Conservation (phyloP, 2,888 invertebrate species). For the Caenorhabditis sp. region DNA sequence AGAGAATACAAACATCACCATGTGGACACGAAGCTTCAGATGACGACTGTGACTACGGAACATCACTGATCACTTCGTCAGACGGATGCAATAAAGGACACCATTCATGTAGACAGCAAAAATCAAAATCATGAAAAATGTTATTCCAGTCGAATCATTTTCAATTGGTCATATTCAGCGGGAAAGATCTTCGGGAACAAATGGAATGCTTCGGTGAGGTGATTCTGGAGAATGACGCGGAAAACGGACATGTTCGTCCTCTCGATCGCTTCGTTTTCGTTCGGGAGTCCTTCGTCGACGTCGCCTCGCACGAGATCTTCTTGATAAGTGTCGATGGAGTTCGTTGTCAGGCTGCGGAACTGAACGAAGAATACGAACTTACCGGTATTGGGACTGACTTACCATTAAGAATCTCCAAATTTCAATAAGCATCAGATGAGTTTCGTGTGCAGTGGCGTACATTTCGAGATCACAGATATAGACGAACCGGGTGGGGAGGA, state of each 20-base stretch:
- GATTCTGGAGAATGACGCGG: conserved; percentile 45
- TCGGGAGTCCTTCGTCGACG: conserved; percentile 36
- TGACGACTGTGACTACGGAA: too few relatives aligned
- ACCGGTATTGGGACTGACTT: neutral
- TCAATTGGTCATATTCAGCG: conserved; percentile 30
- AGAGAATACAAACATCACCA: too few relatives aligned
- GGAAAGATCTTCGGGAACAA: conserved; percentile 49
- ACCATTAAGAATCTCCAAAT: conserved; percentile 49
- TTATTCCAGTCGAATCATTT: conserved; percentile 9
- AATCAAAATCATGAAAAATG: neutral
- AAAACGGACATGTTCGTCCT: conserved; percentile 7
- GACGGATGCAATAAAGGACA: too few relatives aligned
- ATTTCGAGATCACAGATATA: conserved; percentile 38
- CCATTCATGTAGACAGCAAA: too few relatives aligned
- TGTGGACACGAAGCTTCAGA: too few relatives aligned
- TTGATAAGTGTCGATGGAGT: conserved; percentile 37
- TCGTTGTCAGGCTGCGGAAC: conserved; percentile 3
- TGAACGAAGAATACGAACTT: conserved; percentile 27
- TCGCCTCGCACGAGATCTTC: conserved; percentile 12
- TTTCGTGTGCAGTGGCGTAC: conserved; percentile 37
- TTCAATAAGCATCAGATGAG: conserved; percentile 41
- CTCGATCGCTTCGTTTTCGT: conserved; percentile 31
- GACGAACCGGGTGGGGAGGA: conserved; percentile 12
- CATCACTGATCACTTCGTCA: too few relatives aligned
- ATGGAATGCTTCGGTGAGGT: conserved; percentile 6